Base-by-base conservation (phyloP, 2,113 vertebrate species). In the Maccullochella peelii region DNA sequence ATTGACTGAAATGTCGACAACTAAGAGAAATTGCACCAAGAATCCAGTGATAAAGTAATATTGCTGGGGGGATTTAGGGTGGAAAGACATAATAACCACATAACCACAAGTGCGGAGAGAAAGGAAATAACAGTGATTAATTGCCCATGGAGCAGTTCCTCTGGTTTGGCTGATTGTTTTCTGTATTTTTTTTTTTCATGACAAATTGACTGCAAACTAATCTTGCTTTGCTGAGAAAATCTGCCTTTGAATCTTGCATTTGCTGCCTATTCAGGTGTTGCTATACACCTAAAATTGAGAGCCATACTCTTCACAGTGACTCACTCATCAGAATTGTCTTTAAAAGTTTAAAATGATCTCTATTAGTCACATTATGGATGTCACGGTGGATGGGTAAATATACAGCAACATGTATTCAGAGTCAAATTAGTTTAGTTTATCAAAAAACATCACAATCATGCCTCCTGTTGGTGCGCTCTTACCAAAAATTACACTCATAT, bases 171-270 rank as follows among this genome's bases (percentile, higher is more conserved):
- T 83, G 67, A 79, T 83, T 86, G 71, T 75, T 73, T 83, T 73
- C 30, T 72, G 50, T 66, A 23, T 70, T 77, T 79, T 59, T 18
- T 18, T 33, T 79, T 18, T 27, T 66, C 36, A 25, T 67, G 69
- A 78, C 57, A 82, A 82, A 82, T 72, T 65, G 57, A 79, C 79
- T n/a, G 58, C n/a, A 80, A 77, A 63, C 27, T 42, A 55, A 78
- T 75, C 49, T 59, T 50, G 21, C 68, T 69, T 68, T 77, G 67
- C 49, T 42, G 36, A 67, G 52, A 79, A 36, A 69, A 61, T 79
- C 66, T 82, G 57, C 23, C 59, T n/a, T 69, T 68, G 20, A 81
- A 81, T 77, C 68, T 73, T 54, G 30, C 25, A 62, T 50, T 69
- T n/a, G 12, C 57, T 57, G 47, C 33, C 27, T 58, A 6, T 15